These are phyloP conservation scores for Brachymystax lenok DNA, from an alignment of 2,797 vertebrate genomes.

Conservation along the genomic window DNA sequence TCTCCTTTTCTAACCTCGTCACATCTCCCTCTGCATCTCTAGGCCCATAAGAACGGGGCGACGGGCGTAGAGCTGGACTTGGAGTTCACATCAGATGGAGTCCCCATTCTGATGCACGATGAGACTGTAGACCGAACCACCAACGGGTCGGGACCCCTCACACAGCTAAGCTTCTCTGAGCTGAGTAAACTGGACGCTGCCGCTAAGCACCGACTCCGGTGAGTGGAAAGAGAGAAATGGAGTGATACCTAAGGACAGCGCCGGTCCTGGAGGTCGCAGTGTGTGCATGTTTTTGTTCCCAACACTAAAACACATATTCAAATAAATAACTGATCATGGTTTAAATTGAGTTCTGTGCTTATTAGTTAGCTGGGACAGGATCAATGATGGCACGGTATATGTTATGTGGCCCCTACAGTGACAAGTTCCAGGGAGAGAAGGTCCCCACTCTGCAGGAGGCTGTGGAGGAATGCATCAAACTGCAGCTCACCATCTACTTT, in stretches of 20 bases:
- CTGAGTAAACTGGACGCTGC: constrained; percentile 85
- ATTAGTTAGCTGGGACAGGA: not conserved
- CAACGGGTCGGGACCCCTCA: constrained; percentile 83
- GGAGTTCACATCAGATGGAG: constrained; percentile 88
- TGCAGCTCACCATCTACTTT: constrained; percentile 89
- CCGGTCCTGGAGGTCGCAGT: no score
- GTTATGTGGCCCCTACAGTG: constrained; percentile 59
- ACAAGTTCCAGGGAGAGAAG: constrained; percentile 84
- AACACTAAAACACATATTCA: no score
- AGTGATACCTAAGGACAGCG: not conserved
- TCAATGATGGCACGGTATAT: not conserved
- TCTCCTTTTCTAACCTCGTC: not conserved
- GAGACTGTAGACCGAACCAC: constrained; percentile 92
- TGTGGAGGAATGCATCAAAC: constrained; percentile 83
- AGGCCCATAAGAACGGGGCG: constrained; percentile 92
- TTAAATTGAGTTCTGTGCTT: not conserved
- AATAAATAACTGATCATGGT: no score
- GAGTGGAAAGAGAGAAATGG: constrained; percentile 20
- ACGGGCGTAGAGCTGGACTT: constrained; percentile 91
- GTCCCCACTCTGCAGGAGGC: constrained; percentile 91
- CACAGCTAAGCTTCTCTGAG: constrained; percentile 81
- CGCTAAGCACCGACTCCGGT: constrained; percentile 90
- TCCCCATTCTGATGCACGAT: constrained; percentile 94
- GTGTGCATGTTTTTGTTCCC: no score
- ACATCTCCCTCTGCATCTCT: constrained; percentile 19